These are phyloP conservation scores for Lycopodina hypogea DNA, from an alignment of 37 sponge, comb jelly and placozoan genomes.

Conservation along the genomic window DNA sequence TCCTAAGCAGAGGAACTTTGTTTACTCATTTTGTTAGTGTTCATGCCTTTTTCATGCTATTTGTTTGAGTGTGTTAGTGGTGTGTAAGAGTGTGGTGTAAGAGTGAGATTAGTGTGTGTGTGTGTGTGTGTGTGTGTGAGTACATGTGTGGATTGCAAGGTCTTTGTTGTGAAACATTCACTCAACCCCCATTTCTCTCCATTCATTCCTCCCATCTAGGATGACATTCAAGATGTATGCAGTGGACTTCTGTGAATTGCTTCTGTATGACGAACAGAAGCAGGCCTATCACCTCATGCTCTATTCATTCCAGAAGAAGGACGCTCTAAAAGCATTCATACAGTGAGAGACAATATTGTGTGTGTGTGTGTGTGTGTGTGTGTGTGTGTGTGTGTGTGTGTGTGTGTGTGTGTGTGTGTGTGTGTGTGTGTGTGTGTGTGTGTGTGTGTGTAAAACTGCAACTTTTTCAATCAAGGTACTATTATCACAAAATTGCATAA, in stretches of 20 bases:
- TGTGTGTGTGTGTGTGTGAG: too few species aligned
- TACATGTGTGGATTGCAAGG: too few species aligned
- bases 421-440: too few species aligned
- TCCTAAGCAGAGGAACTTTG: too few species aligned
- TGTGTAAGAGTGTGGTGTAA: too few species aligned
- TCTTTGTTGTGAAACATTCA: neutral
- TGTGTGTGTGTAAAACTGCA: too few species aligned
- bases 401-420: neutral
- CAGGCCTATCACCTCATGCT: slow-evolving; percentile 88
- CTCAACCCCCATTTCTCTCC: neutral
- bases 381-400: neutral
- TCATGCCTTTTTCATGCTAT: neutral
- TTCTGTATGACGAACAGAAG: slow-evolving; percentile 93
- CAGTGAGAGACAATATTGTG: too few species aligned
- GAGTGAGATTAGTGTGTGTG: too few species aligned
- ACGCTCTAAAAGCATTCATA: slow-evolving; percentile 66
- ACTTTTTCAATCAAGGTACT: too few species aligned
- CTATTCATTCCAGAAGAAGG: slow-evolving; percentile 70
- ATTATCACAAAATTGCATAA: too few species aligned
- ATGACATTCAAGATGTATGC: slow-evolving; percentile 83
- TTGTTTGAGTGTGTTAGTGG: too few species aligned
- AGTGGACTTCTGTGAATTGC: slow-evolving; percentile 70
- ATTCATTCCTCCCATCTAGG: slow-evolving; percentile 9
- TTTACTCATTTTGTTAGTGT: neutral
- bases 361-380: too few species aligned